A percentile compares a stretch with the other conserved stretches of the same genome.
phyloP scores from a whole-genome alignment of 1,140 invertebrate genomes.

The Muscidifurax raptorellus region DNA sequence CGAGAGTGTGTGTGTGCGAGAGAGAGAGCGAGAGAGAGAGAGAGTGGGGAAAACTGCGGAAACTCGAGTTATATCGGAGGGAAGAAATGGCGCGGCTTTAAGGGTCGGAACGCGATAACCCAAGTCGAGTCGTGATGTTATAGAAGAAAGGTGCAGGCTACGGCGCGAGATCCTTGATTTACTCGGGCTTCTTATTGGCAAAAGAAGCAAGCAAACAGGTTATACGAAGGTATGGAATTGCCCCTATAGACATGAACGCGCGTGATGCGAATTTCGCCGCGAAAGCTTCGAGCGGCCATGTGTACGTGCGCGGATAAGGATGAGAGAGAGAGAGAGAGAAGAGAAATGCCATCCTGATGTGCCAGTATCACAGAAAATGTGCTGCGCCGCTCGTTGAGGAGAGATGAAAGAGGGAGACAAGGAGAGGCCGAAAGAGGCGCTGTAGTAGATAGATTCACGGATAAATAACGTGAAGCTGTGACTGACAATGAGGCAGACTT shows the following conservation, averaged over 20 bases:
- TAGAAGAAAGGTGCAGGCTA: slow-evolving; percentile 6
- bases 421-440: neutral
- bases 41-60: neutral
- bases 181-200: slow-evolving; percentile 57
- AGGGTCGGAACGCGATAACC: slow-evolving; percentile 18
- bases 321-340: slow-evolving; percentile 48
- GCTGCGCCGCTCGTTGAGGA: too few relatives aligned
- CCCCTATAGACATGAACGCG: slow-evolving; percentile 55
- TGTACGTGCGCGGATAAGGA: neutral
- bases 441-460: neutral
- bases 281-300: neutral
- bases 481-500: neutral
- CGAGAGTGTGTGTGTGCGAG: neutral
- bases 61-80: slow-evolving; percentile 19
- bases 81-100: slow-evolving; percentile 19
- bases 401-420: neutral
- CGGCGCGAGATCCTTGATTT: slow-evolving; percentile 60
- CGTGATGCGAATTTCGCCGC: slow-evolving; percentile 61
- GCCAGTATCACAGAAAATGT: neutral
- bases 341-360: slow-evolving; percentile 18
- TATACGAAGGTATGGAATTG: slow-evolving; percentile 57
- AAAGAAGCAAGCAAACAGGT: slow-evolving; percentile 56
- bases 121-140: neutral
- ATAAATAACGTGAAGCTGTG: neutral
- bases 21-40: neutral